Base-by-base conservation (phyloP, 2,888 invertebrate species). In the Neoitamus cyanurus region DNA sequence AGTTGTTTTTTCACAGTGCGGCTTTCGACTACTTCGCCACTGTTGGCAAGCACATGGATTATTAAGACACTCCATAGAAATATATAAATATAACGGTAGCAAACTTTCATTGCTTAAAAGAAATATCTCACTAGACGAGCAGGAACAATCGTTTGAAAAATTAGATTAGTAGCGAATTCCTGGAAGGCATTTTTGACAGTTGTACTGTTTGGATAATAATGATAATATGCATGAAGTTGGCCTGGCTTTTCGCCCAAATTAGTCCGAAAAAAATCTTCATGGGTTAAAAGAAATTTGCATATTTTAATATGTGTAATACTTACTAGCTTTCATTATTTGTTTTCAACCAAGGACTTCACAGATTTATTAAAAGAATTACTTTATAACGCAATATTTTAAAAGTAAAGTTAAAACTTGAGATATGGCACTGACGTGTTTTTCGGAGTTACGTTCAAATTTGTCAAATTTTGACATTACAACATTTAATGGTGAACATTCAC, bases 1-100 rank as follows among this genome's bases (percentile, higher is more conserved):
- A 82, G 36, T 30, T 82, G 82, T 25, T 82, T 82, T 69, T 82
- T 82, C 20, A 82, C 82, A 13, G 36, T 82, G 30, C 31, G 78
- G 30, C 20, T 58, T 78, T 30, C 48, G n/a, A n/a, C n/a, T 3
- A 28, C 9, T 3, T 78, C 78, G n/a, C 30, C 13, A 13, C n/a
- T 70, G 58, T 15, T 58, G 6, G 70, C 31, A 13, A 70, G n/a
- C n/a, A 78, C 78, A 1, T 31, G 9, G 11, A n/a, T 4, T 11
- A 34, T 15, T 1, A 48, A 46, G 25, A 31, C 13, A 36, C 69
- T 69, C 82, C 13, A 82, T n/a, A 69, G n/a, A 69, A 82, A 82
- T 37, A 37, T 25, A 15, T 36, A 69, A 69, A 69, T 20, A 28
- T 13, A 20, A 82, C 37, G 1, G 11, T 37, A 20, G 5, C n/a